Percentiles rank a stretch among this genome's conserved stretches.
Conservation (phyloP, 2,888 invertebrate genomes). For the Polyommatus iphigenia region DNA sequence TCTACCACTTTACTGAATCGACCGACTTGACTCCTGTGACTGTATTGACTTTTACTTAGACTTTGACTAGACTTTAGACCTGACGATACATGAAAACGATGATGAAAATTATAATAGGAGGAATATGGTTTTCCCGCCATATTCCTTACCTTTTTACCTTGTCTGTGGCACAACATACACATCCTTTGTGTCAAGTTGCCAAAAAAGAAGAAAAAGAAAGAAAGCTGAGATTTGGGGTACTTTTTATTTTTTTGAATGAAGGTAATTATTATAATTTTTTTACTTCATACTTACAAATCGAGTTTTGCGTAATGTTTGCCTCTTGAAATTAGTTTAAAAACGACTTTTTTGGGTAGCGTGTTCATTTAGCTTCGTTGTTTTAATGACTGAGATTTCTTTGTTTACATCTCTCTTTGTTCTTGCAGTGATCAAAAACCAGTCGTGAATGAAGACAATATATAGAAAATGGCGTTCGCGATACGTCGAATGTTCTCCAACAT, state of each 20-base stretch:
- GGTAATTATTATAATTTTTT: slow-evolving; percentile 2
- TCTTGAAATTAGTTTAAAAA: background rate
- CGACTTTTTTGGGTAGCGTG: background rate
- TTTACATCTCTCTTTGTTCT: slow-evolving; percentile 23
- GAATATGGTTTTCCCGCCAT: no score
- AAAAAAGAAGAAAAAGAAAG: no score
- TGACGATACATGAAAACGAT: no score
- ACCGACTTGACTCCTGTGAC: no score
- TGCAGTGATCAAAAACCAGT: background rate
- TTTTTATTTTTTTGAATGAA: background rate
- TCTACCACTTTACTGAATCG: no score
- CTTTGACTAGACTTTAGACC: no score
- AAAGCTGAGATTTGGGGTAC: background rate
- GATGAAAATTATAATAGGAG: no score
- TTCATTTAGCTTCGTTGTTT: background rate
- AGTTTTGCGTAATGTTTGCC: background rate
- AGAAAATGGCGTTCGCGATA: slow-evolving; percentile 69
- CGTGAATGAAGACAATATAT: slow-evolving; percentile 14
- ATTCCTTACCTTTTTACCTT: no score
- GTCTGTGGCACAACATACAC: no score
- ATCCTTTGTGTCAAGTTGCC: no score
- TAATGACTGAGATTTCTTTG: slow-evolving; percentile 4
- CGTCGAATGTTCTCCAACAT: slow-evolving; percentile 72
- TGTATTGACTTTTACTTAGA: no score
- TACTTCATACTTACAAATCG: background rate